Base-by-base conservation (phyloP, 2,113 vertebrate genomes). In the Meriones unguiculatus region DNA sequence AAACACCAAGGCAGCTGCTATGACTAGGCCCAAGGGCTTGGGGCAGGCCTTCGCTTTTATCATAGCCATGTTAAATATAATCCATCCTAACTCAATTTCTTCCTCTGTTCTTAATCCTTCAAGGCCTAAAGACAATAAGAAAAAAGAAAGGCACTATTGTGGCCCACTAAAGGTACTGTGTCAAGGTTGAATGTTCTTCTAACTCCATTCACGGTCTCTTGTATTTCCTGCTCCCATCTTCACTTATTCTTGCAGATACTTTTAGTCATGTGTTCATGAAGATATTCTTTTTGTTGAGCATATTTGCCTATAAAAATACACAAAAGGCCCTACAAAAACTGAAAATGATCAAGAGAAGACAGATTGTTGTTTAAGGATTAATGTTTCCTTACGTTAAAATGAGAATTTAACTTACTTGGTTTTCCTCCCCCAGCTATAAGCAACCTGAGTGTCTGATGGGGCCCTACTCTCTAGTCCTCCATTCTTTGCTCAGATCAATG, bases 271-370 rank as follows among this genome's bases (percentile, higher is more conserved):
- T 86, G 17, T 77, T 57, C 7, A 3, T 73, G 2, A 88, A 84
- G 38, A 24, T 6, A 59, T 54, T 84, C n/a, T 22, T 89, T 52
- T 72, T 70, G 7, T 80, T 82, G 64, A 50, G 35, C 70, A 14
- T 69, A 54, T 52, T 62, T 93, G 20, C 11, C 57, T 92, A 67
- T n/a, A 67, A 78, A 72, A 87, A 75, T 89, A 65, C 32, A 78
- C 25, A 5, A 57, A 52, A 46, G 57, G 6, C 4, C n/a, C 67
- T 9, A 14, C 5, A 38, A 70, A 96, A 28, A 57, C 10, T 67
- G 69, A 92, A 87, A 89, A 93, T 76, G n/a, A 86, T 14, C 15
- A 76, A 89, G n/a, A 24, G 41, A 89, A 86, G 91, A 86, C 38
- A 32, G 32, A 67, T 52, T 77, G 81, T 62, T 59, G 20, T 77